phyloP scores from a whole-genome alignment of 2,113 vertebrate genomes.

The Probosciger aterrimus region DNA sequence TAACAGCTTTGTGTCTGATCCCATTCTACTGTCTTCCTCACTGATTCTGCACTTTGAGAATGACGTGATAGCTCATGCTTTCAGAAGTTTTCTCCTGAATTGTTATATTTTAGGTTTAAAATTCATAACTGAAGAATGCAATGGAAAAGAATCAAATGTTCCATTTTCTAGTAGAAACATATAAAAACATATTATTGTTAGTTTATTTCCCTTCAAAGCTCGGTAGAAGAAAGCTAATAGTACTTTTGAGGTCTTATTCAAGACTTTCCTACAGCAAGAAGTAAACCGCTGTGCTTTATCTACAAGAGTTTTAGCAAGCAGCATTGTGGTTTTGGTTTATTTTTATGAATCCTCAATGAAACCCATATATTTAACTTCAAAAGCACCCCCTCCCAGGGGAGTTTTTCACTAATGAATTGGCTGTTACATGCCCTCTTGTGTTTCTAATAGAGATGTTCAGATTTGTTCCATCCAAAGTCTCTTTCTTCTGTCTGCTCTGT shows the following conservation, averaged over 20 bases:
- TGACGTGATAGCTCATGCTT: not conserved
- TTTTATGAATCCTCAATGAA: not conserved
- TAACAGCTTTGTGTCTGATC: not conserved
- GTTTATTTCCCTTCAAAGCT: not conserved
- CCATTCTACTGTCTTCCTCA: not conserved
- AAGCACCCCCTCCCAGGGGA: accelerated
- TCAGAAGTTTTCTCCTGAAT: not conserved
- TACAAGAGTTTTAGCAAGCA: not conserved
- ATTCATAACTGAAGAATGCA: not conserved
- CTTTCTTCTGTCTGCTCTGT: not conserved
- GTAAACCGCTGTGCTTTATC: not conserved
- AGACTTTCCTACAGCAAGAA: not conserved
- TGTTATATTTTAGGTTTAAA: not conserved
- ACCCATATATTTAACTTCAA: not conserved
- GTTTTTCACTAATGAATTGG: not conserved
- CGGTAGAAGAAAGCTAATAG: not conserved
- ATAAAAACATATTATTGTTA: not conserved
- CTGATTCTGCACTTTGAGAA: not conserved
- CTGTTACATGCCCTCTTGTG: not conserved
- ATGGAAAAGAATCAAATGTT: not conserved
- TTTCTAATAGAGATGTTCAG: not conserved
- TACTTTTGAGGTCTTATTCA: not conserved
- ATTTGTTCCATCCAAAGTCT: not conserved
- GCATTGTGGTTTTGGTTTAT: not conserved
- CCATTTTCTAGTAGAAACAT: not conserved